Conservation (phyloP, 64 coral and sea anemone species). For the Trachythela sp. region DNA sequence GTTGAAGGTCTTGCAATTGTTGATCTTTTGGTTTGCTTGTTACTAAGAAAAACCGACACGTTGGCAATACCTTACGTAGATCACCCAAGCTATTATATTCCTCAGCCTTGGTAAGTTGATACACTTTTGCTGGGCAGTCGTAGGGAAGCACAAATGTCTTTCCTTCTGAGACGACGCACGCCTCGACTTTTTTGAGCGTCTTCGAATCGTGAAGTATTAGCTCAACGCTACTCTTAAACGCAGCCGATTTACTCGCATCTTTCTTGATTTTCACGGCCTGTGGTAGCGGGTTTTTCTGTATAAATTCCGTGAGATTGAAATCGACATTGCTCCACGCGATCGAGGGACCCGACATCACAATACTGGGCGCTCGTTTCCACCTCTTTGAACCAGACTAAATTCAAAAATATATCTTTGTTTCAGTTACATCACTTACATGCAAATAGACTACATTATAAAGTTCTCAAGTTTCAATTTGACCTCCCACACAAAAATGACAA, state of each 20-base stretch:
- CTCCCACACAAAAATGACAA: background rate
- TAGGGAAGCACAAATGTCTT: background rate
- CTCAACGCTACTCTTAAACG: background rate
- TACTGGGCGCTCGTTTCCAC: background rate
- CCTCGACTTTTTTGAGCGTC: background rate
- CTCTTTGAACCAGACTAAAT: background rate
- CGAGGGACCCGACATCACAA: background rate
- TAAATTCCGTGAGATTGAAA: background rate
- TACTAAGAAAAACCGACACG: background rate
- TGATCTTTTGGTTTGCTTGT: background rate
- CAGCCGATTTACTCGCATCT: background rate
- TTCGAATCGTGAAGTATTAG: background rate
- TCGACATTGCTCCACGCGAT: constrained; percentile 3
- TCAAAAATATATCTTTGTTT: background rate
- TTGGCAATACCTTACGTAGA: background rate
- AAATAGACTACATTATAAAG: background rate
- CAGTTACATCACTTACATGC: background rate
- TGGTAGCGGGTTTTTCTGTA: background rate
- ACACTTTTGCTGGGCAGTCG: background rate
- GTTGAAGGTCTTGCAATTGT: background rate
- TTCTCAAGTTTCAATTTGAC: background rate
- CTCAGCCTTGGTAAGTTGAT: background rate
- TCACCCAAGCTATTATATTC: background rate
- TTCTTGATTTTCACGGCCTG: background rate
- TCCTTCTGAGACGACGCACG: background rate